Evolutionary conservation across 2,888 invertebrate genomes (phyloP).

Genomic region (Ophion slaviceki): DNA sequence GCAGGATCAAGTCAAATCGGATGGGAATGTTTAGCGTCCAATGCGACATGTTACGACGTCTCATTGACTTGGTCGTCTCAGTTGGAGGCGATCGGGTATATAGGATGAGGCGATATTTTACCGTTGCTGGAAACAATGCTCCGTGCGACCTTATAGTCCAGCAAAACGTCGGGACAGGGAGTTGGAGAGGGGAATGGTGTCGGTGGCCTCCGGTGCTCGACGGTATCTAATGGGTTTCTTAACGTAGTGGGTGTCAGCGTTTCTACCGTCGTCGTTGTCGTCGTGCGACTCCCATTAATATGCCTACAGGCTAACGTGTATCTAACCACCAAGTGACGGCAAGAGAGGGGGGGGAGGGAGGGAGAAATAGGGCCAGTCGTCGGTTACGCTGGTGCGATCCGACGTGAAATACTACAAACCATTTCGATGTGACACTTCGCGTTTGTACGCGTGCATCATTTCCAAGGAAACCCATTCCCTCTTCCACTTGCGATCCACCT

Average conservation of each 20-base stretch:
- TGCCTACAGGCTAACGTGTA: slow-evolving; percentile 68
- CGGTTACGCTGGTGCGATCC: slow-evolving; percentile 63
- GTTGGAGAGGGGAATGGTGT: slow-evolving; percentile 30
- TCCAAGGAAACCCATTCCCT: slow-evolving; percentile 45
- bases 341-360: slow-evolving; percentile 26
- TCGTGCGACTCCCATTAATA: slow-evolving; percentile 74
- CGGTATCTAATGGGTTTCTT: slow-evolving; percentile 77
- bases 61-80: slow-evolving; percentile 27
- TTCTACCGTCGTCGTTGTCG: slow-evolving; percentile 69
- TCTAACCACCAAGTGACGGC: slow-evolving; percentile 17
- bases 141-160: slow-evolving; percentile 70
- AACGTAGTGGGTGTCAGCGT: slow-evolving; percentile 74
- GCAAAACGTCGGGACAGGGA: slow-evolving; percentile 37
- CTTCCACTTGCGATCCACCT: slow-evolving; percentile 41
- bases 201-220: slow-evolving; percentile 56
- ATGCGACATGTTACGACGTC: slow-evolving; percentile 22
- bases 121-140: slow-evolving; percentile 66
- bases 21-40: no score
- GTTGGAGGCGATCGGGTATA: slow-evolving; percentile 16
- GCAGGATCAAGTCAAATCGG: no score
- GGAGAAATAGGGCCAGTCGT: slow-evolving; percentile 53
- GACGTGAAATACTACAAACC: slow-evolving; percentile 78
- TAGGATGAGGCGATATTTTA: slow-evolving; percentile 56
- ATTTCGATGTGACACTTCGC: slow-evolving; percentile 76
- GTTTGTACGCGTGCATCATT: slow-evolving; percentile 61